A percentile compares a stretch with the other conserved stretches of the same genome.
Conservation (phyloP, 2,113 vertebrate species). For the Paedocypris sp. region DNA sequence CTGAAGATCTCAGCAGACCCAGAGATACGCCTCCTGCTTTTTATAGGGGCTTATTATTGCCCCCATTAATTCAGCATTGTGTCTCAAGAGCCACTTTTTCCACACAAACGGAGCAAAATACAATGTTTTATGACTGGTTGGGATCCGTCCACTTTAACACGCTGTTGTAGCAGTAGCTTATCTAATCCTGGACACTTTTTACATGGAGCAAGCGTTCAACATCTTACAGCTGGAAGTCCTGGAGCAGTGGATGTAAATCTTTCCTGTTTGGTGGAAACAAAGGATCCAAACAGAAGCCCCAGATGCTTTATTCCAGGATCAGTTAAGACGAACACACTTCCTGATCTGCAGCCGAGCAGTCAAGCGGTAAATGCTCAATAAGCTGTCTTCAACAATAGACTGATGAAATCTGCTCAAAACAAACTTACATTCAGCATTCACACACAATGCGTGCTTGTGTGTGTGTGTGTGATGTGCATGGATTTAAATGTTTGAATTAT, state of each 20-base stretch:
- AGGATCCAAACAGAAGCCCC: background rate
- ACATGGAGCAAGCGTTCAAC: too few species aligned
- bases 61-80: background rate
- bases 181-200: too few species aligned
- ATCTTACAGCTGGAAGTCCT: too few species aligned
- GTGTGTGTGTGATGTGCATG: too few species aligned
- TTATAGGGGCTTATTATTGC: background rate
- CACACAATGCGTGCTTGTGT: background rate
- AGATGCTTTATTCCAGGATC: background rate
- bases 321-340: background rate
- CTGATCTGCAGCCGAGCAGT: background rate
- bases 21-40: background rate
- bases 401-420: background rate
- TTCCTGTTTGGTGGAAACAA: background rate
- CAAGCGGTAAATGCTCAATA: conserved; percentile 8
- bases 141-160: background rate
- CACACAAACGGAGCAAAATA: background rate
- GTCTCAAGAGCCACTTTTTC: background rate
- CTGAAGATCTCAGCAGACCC: background rate
- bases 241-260: too few species aligned
- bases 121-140: background rate
- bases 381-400: background rate
- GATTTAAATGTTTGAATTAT: too few species aligned
- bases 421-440: background rate
- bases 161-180: background rate